Evolutionary conservation across 2,113 vertebrate species (phyloP).

Genomic region (Anser cygnoides): DNA sequence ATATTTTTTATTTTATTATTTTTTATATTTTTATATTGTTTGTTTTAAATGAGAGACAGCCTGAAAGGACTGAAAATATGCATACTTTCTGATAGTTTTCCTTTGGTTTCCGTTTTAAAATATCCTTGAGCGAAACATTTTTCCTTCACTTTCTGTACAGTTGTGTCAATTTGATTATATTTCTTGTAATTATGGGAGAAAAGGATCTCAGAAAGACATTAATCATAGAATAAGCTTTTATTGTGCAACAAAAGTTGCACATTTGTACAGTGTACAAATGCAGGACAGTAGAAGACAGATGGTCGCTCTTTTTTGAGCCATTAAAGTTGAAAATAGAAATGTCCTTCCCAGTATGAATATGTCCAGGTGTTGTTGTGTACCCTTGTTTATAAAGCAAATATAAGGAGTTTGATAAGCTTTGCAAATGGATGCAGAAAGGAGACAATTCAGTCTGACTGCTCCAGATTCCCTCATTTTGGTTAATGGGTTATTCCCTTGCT

Average conservation of each 20-base stretch:
- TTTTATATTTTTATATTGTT: background rate
- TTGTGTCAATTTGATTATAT: background rate
- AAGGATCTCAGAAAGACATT: background rate
- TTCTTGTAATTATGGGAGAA: background rate
- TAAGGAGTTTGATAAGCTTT: background rate
- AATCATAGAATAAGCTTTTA: background rate
- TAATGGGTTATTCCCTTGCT: background rate
- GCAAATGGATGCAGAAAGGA: background rate
- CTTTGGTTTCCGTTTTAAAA: background rate
- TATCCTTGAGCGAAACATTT: background rate
- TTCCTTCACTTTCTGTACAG: accelerated
- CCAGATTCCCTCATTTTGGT: background rate
- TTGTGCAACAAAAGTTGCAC: background rate
- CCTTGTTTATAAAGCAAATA: background rate
- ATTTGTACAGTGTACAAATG: background rate
- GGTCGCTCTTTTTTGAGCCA: background rate
- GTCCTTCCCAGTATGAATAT: background rate
- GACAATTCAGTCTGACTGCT: background rate
- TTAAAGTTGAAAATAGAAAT: background rate
- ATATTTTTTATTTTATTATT: no score
- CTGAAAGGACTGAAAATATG: background rate
- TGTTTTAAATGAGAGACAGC: background rate
- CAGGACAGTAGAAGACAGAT: background rate
- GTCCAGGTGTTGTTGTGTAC: background rate
- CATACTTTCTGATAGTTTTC: background rate